These are phyloP conservation scores for Synodontis membranacea DNA, from an alignment of 2,113 vertebrate species.

Conservation along the genomic window DNA sequence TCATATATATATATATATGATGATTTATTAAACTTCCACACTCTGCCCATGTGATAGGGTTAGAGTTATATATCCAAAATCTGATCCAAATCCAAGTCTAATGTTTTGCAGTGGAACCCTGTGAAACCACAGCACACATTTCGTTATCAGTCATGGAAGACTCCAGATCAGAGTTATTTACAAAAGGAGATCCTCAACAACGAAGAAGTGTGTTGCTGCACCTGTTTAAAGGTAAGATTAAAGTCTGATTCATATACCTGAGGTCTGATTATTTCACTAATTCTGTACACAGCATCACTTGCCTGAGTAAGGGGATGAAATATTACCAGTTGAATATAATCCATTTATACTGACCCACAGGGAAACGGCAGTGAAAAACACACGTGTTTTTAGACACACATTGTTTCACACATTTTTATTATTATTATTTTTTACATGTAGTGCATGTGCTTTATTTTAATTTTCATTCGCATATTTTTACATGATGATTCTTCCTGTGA, in stretches of 20 bases:
- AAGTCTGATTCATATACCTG: not conserved
- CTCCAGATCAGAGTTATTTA: not conserved
- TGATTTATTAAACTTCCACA: no score
- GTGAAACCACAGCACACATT: not conserved
- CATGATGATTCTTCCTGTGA: no score
- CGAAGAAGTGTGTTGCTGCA: not conserved
- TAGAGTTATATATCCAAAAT: no score
- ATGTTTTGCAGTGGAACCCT: not conserved
- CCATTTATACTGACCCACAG: not conserved
- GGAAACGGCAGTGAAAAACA: not conserved
- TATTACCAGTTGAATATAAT: not conserved
- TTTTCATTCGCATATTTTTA: not conserved
- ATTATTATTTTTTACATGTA: not conserved
- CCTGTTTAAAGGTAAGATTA: slow-evolving; percentile 35
- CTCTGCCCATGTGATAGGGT: no score
- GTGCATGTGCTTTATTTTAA: not conserved
- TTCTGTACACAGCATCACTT: not conserved
- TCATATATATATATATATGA: no score
- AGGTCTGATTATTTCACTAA: not conserved
- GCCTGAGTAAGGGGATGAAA: not conserved
- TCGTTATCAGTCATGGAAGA: not conserved
- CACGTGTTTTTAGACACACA: not conserved
- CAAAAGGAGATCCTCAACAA: not conserved
- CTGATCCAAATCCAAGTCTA: no score
- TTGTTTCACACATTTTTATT: no score